phyloP scores from a whole-genome alignment of 2,797 vertebrate species.

The Muscicapa striata region DNA sequence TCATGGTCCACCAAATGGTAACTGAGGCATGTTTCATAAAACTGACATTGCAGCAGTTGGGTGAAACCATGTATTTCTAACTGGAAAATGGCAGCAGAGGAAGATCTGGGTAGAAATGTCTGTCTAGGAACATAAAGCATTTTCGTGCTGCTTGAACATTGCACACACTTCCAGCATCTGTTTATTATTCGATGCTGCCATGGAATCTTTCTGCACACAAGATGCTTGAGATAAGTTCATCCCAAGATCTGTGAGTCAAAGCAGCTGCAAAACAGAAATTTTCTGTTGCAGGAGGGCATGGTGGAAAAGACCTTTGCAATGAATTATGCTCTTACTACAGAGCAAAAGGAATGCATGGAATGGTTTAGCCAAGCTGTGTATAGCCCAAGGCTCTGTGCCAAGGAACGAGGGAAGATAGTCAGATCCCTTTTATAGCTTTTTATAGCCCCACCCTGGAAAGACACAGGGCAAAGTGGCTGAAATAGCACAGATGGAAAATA shows the following conservation, averaged over 20 bases:
- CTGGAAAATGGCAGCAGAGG: not conserved
- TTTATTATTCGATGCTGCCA: conserved; percentile 21
- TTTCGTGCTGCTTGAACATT: not conserved
- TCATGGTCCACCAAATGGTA: fast-evolving
- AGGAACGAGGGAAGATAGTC: not conserved
- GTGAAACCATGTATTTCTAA: not conserved
- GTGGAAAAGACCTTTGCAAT: conserved; percentile 3
- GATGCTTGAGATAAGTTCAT: conserved; percentile 31
- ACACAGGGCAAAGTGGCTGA: not conserved
- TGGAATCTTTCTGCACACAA: conserved; percentile 17
- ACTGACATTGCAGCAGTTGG: not conserved
- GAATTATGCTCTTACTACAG: not conserved
- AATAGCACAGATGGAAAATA: conserved; percentile 23
- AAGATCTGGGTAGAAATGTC: not conserved
- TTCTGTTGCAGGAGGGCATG: not conserved
- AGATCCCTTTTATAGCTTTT: conserved; percentile 19
- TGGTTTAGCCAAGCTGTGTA: conserved; percentile 19
- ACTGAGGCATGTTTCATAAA: not conserved
- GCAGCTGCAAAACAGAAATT: not conserved
- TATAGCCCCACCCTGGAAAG: not conserved
- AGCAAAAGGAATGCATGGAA: conserved; percentile 32
- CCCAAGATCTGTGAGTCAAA: conserved; percentile 11
- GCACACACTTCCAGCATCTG: not conserved
- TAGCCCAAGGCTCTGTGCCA: conserved; percentile 29
- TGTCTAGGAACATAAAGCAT: not conserved